These are phyloP conservation scores for Hippocampus mohnikei DNA, from an alignment of 2,113 vertebrate genomes.

Conservation along the genomic window DNA sequence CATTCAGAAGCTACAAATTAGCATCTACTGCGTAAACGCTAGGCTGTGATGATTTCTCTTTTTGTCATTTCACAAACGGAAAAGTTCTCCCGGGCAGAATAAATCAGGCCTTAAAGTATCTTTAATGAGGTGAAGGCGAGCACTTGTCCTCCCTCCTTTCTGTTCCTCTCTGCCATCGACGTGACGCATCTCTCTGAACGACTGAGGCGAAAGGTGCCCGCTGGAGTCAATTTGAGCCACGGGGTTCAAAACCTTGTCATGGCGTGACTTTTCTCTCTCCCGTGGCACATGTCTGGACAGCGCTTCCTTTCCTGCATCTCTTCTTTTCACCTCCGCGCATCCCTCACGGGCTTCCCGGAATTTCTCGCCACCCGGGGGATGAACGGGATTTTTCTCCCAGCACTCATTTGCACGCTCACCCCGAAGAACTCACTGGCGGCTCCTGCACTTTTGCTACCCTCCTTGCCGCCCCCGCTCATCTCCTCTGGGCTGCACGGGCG, in stretches of 20 bases:
- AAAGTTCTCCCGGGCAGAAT: too few species aligned
- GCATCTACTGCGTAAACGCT: too few species aligned
- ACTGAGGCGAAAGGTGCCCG: slow-evolving; percentile 54
- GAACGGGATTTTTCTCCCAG: slow-evolving; percentile 12
- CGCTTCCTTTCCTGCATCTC: slow-evolving; percentile 19
- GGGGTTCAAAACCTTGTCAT: slow-evolving; percentile 63
- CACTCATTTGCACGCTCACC: slow-evolving; percentile 22
- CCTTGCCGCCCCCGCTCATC: slow-evolving; percentile 24
- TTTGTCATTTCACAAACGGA: too few species aligned
- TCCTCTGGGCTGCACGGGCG: slow-evolving; percentile 16
- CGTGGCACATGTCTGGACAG: slow-evolving; percentile 29
- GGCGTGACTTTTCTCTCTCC: slow-evolving; percentile 22
- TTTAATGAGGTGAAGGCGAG: background rate
- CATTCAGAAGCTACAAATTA: too few species aligned
- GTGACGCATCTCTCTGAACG: slow-evolving; percentile 49
- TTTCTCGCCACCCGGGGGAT: slow-evolving; percentile 29
- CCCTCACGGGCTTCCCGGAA: slow-evolving; percentile 12
- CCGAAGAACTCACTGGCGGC: slow-evolving; percentile 14
- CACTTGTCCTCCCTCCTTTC: slow-evolving; percentile 7
- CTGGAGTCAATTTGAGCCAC: slow-evolving; percentile 55
- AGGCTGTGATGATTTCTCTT: too few species aligned
- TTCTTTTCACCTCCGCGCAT: slow-evolving; percentile 10
- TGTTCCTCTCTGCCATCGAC: slow-evolving; percentile 24
- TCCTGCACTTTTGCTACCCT: slow-evolving; percentile 5
- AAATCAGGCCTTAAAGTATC: too few species aligned